A percentile compares a stretch with the other conserved stretches of the same genome.
Evolutionary conservation across 1,140 invertebrate genomes (phyloP).

Genomic region (Drosophila repleta): DNA sequence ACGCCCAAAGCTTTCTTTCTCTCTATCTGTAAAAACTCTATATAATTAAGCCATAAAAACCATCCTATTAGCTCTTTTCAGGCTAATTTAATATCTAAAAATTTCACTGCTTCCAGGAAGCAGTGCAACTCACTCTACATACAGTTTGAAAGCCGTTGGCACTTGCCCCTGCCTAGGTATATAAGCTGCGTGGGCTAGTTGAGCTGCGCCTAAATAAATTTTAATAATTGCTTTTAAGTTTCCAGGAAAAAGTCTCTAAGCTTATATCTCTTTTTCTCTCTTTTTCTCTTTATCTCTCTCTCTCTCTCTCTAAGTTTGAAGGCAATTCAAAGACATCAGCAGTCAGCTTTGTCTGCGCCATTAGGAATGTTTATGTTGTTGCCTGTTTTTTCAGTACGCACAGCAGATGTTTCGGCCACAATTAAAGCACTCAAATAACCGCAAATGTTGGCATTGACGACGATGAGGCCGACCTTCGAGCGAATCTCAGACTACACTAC

Average conservation of each 20-base stretch:
- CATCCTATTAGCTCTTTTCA: no score
- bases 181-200: no score
- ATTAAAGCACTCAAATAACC: slow-evolving; percentile 47
- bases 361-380: slow-evolving; percentile 41
- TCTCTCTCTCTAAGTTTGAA: not conserved
- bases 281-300: not conserved
- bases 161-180: no score
- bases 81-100: no score
- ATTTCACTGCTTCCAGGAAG: no score
- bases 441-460: slow-evolving; percentile 21
- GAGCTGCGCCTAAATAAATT: no score
- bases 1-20: no score
- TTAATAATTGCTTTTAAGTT: no score
- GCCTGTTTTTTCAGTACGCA: slow-evolving; percentile 22
- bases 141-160: no score
- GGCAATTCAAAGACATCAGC: slow-evolving; percentile 18
- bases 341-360: slow-evolving; percentile 7
- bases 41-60: no score
- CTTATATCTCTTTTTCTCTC: not conserved
- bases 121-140: no score
- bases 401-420: slow-evolving; percentile 47
- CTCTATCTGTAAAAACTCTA: no score
- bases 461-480: slow-evolving; percentile 63
- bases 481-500: slow-evolving; percentile 53
- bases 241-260: not conserved